Base-by-base conservation (phyloP, 2,797 vertebrate species). In the Gouania willdenowi region DNA sequence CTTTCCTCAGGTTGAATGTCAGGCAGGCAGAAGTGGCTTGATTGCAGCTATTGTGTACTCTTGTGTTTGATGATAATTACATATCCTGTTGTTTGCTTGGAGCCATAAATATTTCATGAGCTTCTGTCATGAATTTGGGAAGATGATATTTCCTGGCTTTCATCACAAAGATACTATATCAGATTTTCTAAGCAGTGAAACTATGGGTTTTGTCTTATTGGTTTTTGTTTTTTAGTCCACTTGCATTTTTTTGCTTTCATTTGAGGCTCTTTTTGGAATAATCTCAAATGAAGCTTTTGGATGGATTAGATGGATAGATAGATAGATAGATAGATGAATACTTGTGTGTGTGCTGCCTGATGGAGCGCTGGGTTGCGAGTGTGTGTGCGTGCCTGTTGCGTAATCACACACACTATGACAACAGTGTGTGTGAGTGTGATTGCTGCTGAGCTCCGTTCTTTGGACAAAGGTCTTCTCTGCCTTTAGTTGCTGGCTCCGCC, bases 41-140 rank as follows among this genome's bases (percentile, higher is more conserved):
- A 89, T 86, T 86, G 84, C 75, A 72, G 65, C 73, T 64, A 74
- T 79, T 83, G 81, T 85, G 75, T 80, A 65, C 65, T 58, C 68
- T 58, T 71, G 60, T 77, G 72, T 78, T 66, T 86, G 81, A 87
- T 87, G 82, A 87, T 88, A 88, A 89, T 87, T 81, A 79, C 78
- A 80, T 65, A 75, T 80, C 72, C 69, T 65, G 82, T 80, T 85
- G 81, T 86, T 86, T 79, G 59, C 67, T 19, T 20, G 26, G 45
- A 52, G 34, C 20, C 38, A 75, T 83, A 62, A 65, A 80, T 83
- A 71, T 66, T 80, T 74, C 66, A 82, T 73, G 48, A 75, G 62
- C 27, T 41, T 21, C 37, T 27, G 23, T 37, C 16, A 2, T 33
- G 29, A 58, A 30, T 61, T 72, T 30, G 23, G n/a, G 65, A 17